Evolutionary conservation across 2,888 invertebrate genomes (phyloP).

Genomic region (Clitarchus hookeri): DNA sequence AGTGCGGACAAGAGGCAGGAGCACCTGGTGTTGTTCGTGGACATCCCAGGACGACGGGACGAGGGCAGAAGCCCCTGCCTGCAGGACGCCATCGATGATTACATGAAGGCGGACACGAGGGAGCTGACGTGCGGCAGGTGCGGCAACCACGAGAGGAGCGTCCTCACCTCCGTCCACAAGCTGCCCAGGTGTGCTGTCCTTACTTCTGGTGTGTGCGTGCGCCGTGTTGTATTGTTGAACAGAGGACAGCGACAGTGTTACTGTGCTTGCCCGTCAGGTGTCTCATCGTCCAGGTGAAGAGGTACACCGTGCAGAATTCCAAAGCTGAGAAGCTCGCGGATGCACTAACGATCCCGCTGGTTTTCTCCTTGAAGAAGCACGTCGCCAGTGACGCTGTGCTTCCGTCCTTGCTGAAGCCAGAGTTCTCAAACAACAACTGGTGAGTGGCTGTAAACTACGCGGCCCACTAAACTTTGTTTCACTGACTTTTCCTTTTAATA

Average conservation of each 20-base stretch:
- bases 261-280: constrained; percentile 24
- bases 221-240: too few species aligned
- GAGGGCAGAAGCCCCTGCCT: constrained; percentile 26
- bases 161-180: constrained; percentile 22
- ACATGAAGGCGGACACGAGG: constrained; percentile 30
- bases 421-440: neutral
- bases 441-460: too few species aligned
- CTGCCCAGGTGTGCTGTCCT: constrained; percentile 23
- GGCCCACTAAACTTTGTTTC: too few species aligned
- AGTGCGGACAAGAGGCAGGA: constrained; percentile 22
- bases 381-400: constrained; percentile 19
- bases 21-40: constrained; percentile 31
- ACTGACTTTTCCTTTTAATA: too few species aligned
- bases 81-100: constrained; percentile 30
- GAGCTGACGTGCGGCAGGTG: constrained; percentile 34
- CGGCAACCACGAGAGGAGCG: neutral
- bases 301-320: constrained; percentile 27
- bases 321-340: constrained; percentile 30
- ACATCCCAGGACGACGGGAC: constrained; percentile 21
- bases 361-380: constrained; percentile 29
- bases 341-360: constrained; percentile 28
- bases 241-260: neutral
- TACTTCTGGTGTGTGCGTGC: too few species aligned
- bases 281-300: constrained; percentile 31
- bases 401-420: constrained; percentile 25